Percentiles rank a stretch among this genome's conserved stretches.
Conservation (phyloP, 2,113 vertebrate genomes). For the Mungos mungo region DNA sequence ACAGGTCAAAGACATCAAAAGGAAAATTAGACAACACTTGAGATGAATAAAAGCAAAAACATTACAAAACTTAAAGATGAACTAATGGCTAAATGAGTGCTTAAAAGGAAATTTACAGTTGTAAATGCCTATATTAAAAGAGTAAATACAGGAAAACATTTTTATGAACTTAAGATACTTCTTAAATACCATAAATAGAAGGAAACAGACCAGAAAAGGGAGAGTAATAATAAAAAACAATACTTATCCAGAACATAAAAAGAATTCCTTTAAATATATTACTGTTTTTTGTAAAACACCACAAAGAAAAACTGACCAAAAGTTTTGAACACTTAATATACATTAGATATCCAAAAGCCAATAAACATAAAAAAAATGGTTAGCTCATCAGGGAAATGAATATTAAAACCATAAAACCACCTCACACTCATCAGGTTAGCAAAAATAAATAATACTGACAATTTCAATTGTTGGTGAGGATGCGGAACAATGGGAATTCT, state of each 20-base stretch:
- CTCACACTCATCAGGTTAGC: background rate
- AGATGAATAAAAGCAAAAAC: conserved; percentile 34
- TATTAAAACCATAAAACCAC: conserved; percentile 37
- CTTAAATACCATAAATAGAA: background rate
- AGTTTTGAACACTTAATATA: background rate
- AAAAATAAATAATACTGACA: background rate
- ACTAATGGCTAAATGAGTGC: background rate
- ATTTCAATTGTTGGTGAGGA: background rate
- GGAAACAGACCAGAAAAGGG: background rate
- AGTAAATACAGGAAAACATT: background rate
- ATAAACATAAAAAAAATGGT: conserved; percentile 1
- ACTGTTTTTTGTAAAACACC: background rate
- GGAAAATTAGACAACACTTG: background rate
- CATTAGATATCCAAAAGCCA: conserved; percentile 31
- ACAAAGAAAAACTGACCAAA: background rate
- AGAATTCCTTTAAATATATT: background rate
- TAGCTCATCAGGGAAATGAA: conserved; percentile 13
- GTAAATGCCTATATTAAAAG: background rate
- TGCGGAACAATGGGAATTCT: background rate
- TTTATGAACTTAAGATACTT: background rate
- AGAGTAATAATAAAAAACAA: background rate
- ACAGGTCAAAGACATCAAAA: background rate
- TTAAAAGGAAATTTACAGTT: background rate
- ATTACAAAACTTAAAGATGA: background rate
- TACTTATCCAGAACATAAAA: conserved; percentile 1